A percentile compares a stretch with the other conserved stretches of the same genome.
phyloP scores from a whole-genome alignment of 2,797 vertebrate genomes.

The Sebastes trivittatus region DNA sequence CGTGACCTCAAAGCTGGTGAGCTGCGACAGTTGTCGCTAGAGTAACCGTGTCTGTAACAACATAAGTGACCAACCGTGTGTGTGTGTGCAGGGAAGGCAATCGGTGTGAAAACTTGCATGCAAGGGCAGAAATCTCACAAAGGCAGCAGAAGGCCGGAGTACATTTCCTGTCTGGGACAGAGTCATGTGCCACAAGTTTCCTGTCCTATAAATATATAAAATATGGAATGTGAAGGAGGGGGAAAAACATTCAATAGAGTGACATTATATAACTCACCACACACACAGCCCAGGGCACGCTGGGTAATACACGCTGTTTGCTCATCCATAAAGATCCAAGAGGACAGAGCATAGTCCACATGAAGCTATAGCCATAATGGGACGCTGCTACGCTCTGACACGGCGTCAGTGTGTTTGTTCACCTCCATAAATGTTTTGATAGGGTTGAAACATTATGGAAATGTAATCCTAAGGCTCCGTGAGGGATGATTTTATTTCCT shows the following conservation, averaged over 20 bases:
- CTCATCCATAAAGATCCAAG: conserved; percentile 69
- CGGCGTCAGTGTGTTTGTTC: conserved; percentile 43
- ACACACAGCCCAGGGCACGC: conserved; percentile 35
- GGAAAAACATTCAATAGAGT: conserved; percentile 45
- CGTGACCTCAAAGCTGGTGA: conserved; percentile 62
- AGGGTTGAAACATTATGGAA: conserved; percentile 6
- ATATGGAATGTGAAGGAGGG: conserved; percentile 65
- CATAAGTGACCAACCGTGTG: conserved; percentile 2
- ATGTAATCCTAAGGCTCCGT: conserved; percentile 7
- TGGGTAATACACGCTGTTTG: conserved; percentile 72
- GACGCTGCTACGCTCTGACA: conserved; percentile 25
- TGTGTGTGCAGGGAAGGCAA: not conserved
- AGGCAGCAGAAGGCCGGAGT: conserved; percentile 37
- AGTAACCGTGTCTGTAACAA: conserved; percentile 29
- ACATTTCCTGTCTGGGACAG: conserved; percentile 62
- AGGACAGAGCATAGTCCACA: conserved; percentile 73
- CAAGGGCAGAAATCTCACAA: conserved; percentile 43
- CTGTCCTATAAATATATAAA: conserved; percentile 76
- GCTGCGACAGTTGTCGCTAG: conserved; percentile 49
- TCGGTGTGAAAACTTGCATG: conserved; percentile 28
- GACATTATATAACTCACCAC: conserved; percentile 63
- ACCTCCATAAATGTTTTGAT: conserved; percentile 60
- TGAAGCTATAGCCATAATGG: conserved; percentile 21
- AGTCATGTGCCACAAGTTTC: conserved; percentile 74
- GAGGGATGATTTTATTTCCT: conserved; percentile 18